Evolutionary conservation across 2,888 invertebrate genomes (phyloP), one percentile per base, ranked within the genome.

Genomic region (Drosophila antonietae): DNA sequence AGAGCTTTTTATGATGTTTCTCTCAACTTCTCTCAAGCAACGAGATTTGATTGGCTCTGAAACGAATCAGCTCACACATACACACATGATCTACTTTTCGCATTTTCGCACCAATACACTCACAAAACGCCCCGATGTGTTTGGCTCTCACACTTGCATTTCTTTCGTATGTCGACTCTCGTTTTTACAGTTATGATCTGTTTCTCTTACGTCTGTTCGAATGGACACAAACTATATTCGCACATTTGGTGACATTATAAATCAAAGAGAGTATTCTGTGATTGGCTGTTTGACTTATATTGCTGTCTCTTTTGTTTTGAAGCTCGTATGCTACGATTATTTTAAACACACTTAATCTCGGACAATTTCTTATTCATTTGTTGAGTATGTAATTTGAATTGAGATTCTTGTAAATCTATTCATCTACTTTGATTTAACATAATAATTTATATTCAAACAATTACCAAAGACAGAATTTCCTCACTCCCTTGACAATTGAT

Each of bases 401-500:
- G 28, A 6, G 28, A 28, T 20, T n/a, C n/a, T n/a, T n/a, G n/a
- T n/a, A n/a, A n/a, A 28, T 28, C 0, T 28, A 5, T 20, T 18
- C 1, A 1, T 20, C 6, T 6, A 2, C 7, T 28, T 47, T 28
- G 9, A 28, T 47, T 4, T 28, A 28, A 47, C 31, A 6, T 37
- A 37, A 37, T 14, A 33, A 9, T n/a, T n/a, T n/a, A 15, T 8
- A 28, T 47, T 15, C 7, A 46, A 28, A 2, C 10, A 47, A 47
- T 28, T 69, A 66, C 90, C 73, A 71, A 55, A 4, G 75, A 12
- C 15, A 91, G 70, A 37, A 92, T 47, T 7, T 63, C 46, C 0
- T 28, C 58, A n/a, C 91, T 88, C 15, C 66, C 57, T 14, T 67
- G 63, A 28, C 92, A 92, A 61, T 83, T 85, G 7, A 90, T 78